phyloP scores from a whole-genome alignment of 35 echinoderm and acorn worm species.

The Amphiura filiformis region DNA sequence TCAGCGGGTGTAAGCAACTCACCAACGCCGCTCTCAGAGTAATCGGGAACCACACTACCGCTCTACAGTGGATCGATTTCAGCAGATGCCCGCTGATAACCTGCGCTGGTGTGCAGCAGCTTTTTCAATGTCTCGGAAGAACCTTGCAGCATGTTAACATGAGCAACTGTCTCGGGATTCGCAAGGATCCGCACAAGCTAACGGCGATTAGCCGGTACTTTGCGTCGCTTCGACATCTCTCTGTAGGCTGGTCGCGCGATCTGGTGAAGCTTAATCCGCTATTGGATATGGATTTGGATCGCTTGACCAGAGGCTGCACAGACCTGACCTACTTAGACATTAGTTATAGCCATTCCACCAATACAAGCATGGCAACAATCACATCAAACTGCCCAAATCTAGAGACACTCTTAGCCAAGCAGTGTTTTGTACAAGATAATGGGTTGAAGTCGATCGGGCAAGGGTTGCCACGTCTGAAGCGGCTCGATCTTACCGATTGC shows the following conservation, averaged over 20 bases:
- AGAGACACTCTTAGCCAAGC: constrained; percentile 17
- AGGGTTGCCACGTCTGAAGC: constrained; percentile 17
- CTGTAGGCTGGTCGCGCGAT: constrained; percentile 48
- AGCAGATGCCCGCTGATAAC: constrained; percentile 66
- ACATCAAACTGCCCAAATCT: constrained; percentile 32
- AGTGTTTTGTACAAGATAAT: constrained; percentile 42
- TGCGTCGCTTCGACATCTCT: constrained; percentile 33
- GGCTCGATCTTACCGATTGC: constrained; percentile 61
- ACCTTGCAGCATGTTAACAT: constrained; percentile 35
- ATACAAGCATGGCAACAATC: constrained; percentile 10
- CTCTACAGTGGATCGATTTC: constrained; percentile 43
- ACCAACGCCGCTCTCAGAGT: constrained; percentile 55
- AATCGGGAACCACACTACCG: constrained; percentile 21
- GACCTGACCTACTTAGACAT: constrained; percentile 50
- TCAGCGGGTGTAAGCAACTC: constrained; percentile 52
- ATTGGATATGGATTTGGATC: constrained; percentile 21
- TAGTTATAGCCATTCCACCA: constrained; percentile 47
- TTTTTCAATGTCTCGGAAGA: constrained; percentile 35
- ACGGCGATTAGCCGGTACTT: constrained; percentile 38
- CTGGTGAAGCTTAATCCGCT: constrained; percentile 43
- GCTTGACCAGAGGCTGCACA: constrained; percentile 34
- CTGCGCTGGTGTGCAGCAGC: constrained; percentile 32
- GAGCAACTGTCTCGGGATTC: constrained; percentile 61
- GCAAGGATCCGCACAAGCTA: constrained; percentile 30
- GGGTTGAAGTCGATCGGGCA: constrained; percentile 29